These are phyloP conservation scores for Deilephila elpenor DNA, from an alignment of 2,888 invertebrate species.

Conservation along the genomic window DNA sequence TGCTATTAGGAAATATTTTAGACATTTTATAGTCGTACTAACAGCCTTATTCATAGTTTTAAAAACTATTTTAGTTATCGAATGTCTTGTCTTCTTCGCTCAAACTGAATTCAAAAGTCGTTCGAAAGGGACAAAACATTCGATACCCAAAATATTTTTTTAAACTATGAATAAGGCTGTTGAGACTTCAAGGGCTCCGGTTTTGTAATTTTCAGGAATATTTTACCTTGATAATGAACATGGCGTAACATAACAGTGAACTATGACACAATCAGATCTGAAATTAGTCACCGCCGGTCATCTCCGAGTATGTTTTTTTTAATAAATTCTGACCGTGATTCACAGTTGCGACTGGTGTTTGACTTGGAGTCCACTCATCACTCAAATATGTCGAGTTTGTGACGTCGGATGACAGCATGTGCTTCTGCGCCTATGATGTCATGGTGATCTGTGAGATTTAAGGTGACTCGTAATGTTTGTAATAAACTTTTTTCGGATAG, in stretches of 20 bases:
- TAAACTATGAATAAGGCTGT: too few relatives aligned
- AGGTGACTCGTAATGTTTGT: slow-evolving; percentile 42
- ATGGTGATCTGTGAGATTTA: slow-evolving; percentile 41
- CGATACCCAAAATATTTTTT: too few relatives aligned
- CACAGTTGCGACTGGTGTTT: slow-evolving; percentile 48
- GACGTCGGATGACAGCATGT: slow-evolving; percentile 57
- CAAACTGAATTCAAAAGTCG: too few relatives aligned
- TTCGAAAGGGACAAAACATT: too few relatives aligned
- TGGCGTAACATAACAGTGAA: not conserved
- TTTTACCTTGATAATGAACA: not conserved
- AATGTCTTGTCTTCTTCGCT: too few relatives aligned
- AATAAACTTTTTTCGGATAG: slow-evolving; percentile 44
- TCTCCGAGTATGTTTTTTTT: slow-evolving; percentile 35
- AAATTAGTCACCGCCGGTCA: slow-evolving; percentile 44
- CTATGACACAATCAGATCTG: slow-evolving; percentile 37
- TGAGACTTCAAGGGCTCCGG: too few relatives aligned
- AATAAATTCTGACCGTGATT: slow-evolving; percentile 44
- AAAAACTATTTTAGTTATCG: too few relatives aligned
- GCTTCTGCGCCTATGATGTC: slow-evolving; percentile 64
- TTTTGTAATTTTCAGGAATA: too few relatives aligned
- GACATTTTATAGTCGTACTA: too few relatives aligned
- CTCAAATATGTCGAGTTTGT: slow-evolving; percentile 55
- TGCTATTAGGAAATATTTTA: too few relatives aligned
- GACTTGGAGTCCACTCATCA: slow-evolving; percentile 59
- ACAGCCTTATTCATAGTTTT: too few relatives aligned